These are phyloP conservation scores for Kryphioiulus occultus DNA, from an alignment of 2,888 invertebrate species.

Conservation along the genomic window DNA sequence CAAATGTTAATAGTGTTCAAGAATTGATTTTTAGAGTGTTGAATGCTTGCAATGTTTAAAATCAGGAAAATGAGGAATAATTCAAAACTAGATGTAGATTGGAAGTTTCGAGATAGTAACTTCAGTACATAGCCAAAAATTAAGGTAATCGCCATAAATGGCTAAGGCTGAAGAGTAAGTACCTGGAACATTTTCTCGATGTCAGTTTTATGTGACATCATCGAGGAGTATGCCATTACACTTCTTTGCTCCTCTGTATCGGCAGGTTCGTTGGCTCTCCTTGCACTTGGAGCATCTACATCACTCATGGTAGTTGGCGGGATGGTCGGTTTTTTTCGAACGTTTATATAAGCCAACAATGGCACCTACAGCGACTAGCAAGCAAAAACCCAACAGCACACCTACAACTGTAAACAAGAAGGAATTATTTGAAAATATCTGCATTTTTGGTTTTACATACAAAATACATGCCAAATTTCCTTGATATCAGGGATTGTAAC, in stretches of 20 bases:
- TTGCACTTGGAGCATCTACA: neutral
- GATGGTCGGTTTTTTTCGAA: conserved; percentile 18
- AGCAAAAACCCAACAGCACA: conserved; percentile 51
- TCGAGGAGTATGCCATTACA: conserved; percentile 1
- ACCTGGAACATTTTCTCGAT: neutral
- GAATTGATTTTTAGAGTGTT: neutral
- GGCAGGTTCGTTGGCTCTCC: neutral
- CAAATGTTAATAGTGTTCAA: neutral
- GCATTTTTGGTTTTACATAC: too few species aligned
- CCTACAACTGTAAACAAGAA: conserved; percentile 49
- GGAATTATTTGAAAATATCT: neutral
- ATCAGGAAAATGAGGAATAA: too few species aligned
- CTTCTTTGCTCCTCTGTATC: conserved; percentile 3
- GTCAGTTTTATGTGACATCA: neutral
- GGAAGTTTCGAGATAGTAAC: too few species aligned
- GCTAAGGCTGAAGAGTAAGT: too few species aligned
- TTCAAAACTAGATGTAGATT: too few species aligned
- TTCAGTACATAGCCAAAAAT: too few species aligned
- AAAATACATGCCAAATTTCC: too few species aligned
- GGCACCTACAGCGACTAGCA: conserved; percentile 46
- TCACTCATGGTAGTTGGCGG: neutral
- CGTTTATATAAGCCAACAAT: conserved; percentile 33
- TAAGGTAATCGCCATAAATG: too few species aligned
- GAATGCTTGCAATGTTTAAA: too few species aligned
- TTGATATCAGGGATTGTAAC: neutral